Evolutionary conservation across 2,888 invertebrate genomes (phyloP).

Genomic region (Laothoe populi): DNA sequence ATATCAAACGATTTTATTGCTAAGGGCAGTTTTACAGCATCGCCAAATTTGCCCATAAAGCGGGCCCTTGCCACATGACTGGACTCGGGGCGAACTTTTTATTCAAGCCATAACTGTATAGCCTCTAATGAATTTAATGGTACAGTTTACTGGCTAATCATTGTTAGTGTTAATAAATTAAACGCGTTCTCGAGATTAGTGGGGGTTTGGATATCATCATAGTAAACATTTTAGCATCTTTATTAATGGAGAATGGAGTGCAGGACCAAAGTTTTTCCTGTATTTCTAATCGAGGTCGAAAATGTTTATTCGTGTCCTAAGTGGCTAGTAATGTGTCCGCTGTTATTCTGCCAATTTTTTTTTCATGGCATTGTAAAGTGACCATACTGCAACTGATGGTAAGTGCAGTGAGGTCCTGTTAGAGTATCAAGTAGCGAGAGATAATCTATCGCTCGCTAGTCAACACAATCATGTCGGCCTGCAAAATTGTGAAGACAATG

Average conservation of each 20-base stretch:
- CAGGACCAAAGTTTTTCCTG: too few relatives aligned
- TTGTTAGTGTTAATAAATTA: slow-evolving; percentile 27
- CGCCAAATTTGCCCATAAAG: slow-evolving; percentile 24
- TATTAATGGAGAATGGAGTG: not conserved
- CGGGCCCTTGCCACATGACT: slow-evolving; percentile 38
- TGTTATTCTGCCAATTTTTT: too few relatives aligned
- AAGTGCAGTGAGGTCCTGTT: too few relatives aligned
- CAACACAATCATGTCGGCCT: too few relatives aligned
- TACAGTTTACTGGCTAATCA: slow-evolving; percentile 45
- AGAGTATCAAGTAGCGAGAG: too few relatives aligned
- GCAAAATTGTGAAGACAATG: too few relatives aligned
- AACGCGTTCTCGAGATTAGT: slow-evolving; percentile 22
- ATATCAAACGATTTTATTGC: slow-evolving; percentile 23
- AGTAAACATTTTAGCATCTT: not conserved
- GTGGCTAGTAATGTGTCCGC: too few relatives aligned
- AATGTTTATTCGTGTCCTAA: too few relatives aligned
- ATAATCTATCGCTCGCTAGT: too few relatives aligned
- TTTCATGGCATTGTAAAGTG: too few relatives aligned
- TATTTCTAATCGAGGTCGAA: too few relatives aligned
- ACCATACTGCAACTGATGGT: too few relatives aligned
- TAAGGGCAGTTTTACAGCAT: slow-evolving; percentile 25
- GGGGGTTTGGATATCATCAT: not conserved
- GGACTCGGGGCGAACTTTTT: slow-evolving; percentile 48
- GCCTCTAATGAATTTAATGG: slow-evolving; percentile 47
- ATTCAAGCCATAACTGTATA: slow-evolving; percentile 50